Percentiles rank a stretch among this genome's conserved stretches.
These are phyloP conservation scores for Thaumatotibia leucotreta DNA, from an alignment of 1,140 invertebrate species.

Conservation along the genomic window DNA sequence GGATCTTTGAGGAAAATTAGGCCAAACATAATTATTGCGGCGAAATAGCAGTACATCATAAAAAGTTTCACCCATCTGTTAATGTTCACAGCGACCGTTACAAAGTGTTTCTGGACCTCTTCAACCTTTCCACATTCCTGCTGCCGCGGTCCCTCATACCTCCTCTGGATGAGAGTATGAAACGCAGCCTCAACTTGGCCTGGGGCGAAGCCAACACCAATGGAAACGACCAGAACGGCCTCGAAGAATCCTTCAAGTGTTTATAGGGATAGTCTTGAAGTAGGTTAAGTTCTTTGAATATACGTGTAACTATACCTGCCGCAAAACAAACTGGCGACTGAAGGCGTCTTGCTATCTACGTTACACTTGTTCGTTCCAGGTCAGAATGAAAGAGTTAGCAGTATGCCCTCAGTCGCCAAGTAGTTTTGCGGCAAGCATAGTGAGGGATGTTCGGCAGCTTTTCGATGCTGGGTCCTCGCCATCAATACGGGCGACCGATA, in stretches of 20 bases:
- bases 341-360: background rate
- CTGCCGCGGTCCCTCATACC: slow-evolving; percentile 95
- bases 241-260: slow-evolving; percentile 16
- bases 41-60: too few relatives aligned
- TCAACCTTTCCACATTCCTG: slow-evolving; percentile 97
- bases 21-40: too few relatives aligned
- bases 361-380: too few relatives aligned
- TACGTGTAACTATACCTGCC: background rate
- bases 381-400: too few relatives aligned
- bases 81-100: slow-evolving; percentile 91
- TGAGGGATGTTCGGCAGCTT: too few relatives aligned
- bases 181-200: slow-evolving; percentile 60
- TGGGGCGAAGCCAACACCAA: slow-evolving; percentile 57
- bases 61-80: background rate
- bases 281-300: background rate
- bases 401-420: too few relatives aligned
- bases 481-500: too few relatives aligned
- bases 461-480: too few relatives aligned
- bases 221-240: slow-evolving; percentile 40
- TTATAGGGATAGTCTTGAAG: background rate
- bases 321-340: too few relatives aligned
- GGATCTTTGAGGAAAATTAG: too few relatives aligned
- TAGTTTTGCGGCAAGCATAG: too few relatives aligned
- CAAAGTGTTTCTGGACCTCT: slow-evolving; percentile 98
- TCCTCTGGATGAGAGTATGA: slow-evolving; percentile 85